Percentiles rank a stretch among this genome's conserved stretches.
Evolutionary conservation across 1,140 invertebrate species (phyloP).

Genomic region (Bombus sibiricus): DNA sequence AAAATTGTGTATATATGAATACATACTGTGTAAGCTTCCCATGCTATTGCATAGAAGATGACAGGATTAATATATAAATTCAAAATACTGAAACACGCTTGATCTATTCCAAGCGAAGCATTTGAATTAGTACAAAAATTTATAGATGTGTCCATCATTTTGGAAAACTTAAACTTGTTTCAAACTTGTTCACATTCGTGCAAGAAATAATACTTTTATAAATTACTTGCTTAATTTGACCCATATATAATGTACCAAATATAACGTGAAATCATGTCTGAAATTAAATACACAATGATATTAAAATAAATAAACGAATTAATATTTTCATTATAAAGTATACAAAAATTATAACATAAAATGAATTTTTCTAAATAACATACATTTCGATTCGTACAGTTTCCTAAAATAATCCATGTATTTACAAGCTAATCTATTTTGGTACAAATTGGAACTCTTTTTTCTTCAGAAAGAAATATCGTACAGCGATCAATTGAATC

Average conservation of each 20-base stretch:
- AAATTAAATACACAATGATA: not conserved
- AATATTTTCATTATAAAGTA: not conserved
- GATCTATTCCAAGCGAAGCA: conserved; percentile 77
- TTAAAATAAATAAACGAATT: not conserved
- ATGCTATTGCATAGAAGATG: conserved; percentile 75
- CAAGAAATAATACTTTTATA: not conserved
- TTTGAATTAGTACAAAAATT: conserved; percentile 58
- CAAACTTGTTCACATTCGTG: not conserved
- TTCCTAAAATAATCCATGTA: not conserved
- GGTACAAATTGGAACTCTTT: not conserved
- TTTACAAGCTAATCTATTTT: not conserved
- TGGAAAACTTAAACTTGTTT: not conserved
- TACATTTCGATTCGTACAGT: not conserved
- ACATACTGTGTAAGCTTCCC: conserved; percentile 78
- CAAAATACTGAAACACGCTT: conserved; percentile 81
- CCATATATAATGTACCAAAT: not conserved
- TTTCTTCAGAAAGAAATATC: not conserved
- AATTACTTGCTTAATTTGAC: not conserved
- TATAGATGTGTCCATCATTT: not conserved
- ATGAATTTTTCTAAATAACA: not conserved
- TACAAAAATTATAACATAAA: not conserved
- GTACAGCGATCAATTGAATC: not conserved
- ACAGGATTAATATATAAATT: conserved; percentile 74
- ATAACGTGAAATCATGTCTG: not conserved
- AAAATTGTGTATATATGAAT: not conserved